Conservation (phyloP, 2,888 invertebrate species). For the Xestia rhomboidea region DNA sequence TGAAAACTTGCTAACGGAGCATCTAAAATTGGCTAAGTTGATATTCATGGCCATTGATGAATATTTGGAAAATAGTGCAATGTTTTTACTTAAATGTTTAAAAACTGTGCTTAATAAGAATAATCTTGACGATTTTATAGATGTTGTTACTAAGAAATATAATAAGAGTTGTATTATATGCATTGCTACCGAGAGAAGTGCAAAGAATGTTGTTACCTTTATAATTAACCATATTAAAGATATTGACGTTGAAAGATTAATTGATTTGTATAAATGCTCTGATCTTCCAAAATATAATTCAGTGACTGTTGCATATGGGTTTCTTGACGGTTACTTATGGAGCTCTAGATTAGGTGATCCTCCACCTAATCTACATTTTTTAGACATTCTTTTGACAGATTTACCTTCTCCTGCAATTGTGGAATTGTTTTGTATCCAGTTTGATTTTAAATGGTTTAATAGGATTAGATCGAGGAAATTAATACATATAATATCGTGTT, state of each 20-base stretch:
- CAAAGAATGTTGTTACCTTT: conserved; percentile 12
- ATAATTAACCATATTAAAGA: conserved; percentile 30
- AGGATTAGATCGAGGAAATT: conserved; percentile 19
- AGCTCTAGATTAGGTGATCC: background rate
- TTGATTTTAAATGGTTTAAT: conserved; percentile 31
- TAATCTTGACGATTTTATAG: conserved; percentile 32
- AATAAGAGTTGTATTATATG: conserved; percentile 33
- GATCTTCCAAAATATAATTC: conserved; percentile 50
- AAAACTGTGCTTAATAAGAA: conserved; percentile 18
- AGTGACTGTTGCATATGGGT: conserved; percentile 27
- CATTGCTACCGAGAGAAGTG: conserved; percentile 34
- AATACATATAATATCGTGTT: conserved; percentile 33
- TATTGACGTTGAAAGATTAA: conserved; percentile 29
- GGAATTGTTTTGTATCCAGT: conserved; percentile 32
- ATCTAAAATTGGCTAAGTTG: conserved; percentile 3
- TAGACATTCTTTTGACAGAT: conserved; percentile 20
- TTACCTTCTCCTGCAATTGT: conserved; percentile 19
- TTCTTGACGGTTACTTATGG: background rate
- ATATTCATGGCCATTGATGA: conserved; percentile 29
- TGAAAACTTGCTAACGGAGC: conserved; percentile 28
- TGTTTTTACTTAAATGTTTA: conserved; percentile 41
- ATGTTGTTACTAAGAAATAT: conserved; percentile 8
- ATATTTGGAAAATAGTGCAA: conserved; percentile 47
- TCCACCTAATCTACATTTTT: conserved; percentile 6
- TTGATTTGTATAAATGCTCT: conserved; percentile 45